Conservation (phyloP, 2,113 vertebrate genomes). For the Dunckerocampus dactyliophorus region DNA sequence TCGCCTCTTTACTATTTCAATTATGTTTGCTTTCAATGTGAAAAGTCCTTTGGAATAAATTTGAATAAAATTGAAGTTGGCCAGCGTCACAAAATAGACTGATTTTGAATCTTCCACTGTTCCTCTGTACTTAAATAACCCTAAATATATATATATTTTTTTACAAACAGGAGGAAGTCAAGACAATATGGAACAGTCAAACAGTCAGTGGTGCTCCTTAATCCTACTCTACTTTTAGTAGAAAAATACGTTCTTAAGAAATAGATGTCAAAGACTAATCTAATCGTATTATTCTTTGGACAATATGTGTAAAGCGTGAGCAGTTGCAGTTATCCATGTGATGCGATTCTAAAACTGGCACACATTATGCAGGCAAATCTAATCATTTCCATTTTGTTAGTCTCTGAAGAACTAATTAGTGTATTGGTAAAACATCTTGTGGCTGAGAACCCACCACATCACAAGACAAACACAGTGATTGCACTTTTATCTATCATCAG, state of each 20-base stretch:
- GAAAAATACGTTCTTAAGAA: background rate
- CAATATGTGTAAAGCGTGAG: background rate
- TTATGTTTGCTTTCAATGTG: no score
- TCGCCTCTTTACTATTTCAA: no score
- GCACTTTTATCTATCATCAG: constrained; percentile 10
- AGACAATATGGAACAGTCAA: no score
- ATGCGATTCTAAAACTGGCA: background rate
- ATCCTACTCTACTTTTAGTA: background rate
- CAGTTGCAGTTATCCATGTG: background rate
- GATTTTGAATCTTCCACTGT: no score
- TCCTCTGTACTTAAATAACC: no score
- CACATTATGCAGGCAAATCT: background rate
- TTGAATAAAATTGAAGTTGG: no score
- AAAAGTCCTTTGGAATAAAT: no score
- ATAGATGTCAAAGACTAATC: background rate
- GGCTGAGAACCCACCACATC: constrained; percentile 18
- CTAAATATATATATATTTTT: no score
- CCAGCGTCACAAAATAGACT: no score
- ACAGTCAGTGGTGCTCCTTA: no score
- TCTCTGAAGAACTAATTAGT: constrained; percentile 2
- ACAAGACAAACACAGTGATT: constrained; percentile 19
- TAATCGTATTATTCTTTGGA: background rate
- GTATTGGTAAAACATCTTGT: constrained; percentile 6
- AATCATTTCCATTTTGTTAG: constrained; percentile 3
- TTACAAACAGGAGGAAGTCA: no score